phyloP scores from a whole-genome alignment of 2,888 invertebrate species.

The Ichneumon xanthorius region DNA sequence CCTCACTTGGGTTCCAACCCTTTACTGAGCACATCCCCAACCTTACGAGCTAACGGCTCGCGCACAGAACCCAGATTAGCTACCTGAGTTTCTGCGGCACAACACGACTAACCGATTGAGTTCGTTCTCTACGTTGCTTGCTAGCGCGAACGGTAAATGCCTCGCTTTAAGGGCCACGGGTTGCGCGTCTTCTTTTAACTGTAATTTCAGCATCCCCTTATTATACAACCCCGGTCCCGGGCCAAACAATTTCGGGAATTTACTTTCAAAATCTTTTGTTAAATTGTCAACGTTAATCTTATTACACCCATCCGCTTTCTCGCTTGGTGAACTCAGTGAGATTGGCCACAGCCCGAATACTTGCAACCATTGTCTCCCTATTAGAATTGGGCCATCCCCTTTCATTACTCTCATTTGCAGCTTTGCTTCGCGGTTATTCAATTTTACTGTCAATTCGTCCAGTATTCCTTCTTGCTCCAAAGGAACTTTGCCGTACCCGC shows the following conservation, averaged over 20 bases:
- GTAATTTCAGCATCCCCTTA: slow-evolving; percentile 28
- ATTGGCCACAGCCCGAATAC: slow-evolving; percentile 69
- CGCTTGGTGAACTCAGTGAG: background rate
- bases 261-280: slow-evolving; percentile 11
- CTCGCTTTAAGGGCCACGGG: slow-evolving; percentile 66
- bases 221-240: slow-evolving; percentile 36
- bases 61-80: too few species aligned
- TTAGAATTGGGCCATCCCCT: slow-evolving; percentile 69
- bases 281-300: slow-evolving; percentile 14
- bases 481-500: slow-evolving; percentile 67
- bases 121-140: slow-evolving; percentile 37
- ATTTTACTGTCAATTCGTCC: slow-evolving; percentile 64
- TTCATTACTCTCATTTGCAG: slow-evolving; percentile 63
- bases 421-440: slow-evolving; percentile 43
- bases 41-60: too few species aligned
- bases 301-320: slow-evolving; percentile 15
- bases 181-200: slow-evolving; percentile 31
- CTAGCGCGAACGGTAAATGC: slow-evolving; percentile 73
- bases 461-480: slow-evolving; percentile 62
- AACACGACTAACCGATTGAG: slow-evolving; percentile 52
- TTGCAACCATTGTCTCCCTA: slow-evolving; percentile 73
- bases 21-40: too few species aligned
- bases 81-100: too few species aligned
- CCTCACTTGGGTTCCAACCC: too few species aligned
- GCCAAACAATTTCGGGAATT: slow-evolving; percentile 42